Percentiles rank a stretch among this genome's conserved stretches.
phyloP scores from a whole-genome alignment of 2,113 vertebrate species.

The Eptesicus fuscus region DNA sequence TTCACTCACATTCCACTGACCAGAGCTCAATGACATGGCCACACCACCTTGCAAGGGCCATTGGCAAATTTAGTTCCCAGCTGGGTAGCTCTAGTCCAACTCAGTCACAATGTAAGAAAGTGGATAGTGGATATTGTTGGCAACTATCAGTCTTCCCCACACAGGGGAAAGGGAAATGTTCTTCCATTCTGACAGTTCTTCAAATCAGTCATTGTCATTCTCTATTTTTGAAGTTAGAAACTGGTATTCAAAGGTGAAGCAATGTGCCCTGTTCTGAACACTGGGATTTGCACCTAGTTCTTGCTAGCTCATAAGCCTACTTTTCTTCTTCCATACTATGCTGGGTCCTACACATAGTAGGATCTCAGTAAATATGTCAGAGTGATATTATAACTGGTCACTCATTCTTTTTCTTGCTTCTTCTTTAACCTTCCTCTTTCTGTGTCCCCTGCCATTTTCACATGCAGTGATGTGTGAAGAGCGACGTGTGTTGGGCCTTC shows the following conservation, averaged over 20 bases:
- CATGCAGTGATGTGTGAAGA: not conserved
- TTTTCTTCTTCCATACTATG: not conserved
- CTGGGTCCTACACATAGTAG: not conserved
- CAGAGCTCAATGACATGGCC: not conserved
- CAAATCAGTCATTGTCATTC: not conserved
- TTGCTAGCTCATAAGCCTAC: not conserved
- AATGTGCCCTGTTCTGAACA: not conserved
- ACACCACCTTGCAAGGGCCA: not conserved
- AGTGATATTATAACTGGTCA: not conserved
- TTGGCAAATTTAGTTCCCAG: not conserved
- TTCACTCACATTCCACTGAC: not conserved
- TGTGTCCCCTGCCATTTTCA: not conserved
- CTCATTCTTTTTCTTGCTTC: not conserved
- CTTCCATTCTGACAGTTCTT: not conserved
- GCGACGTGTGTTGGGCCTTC: not conserved
- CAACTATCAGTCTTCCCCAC: not conserved
- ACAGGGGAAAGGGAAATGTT: not conserved
- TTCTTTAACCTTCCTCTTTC: not conserved
- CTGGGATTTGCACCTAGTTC: fast-evolving
- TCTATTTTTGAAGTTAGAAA: not conserved
- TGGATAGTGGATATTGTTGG: not conserved
- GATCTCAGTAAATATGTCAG: not conserved
- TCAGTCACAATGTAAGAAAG: not conserved
- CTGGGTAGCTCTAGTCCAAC: not conserved
- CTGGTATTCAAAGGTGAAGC: not conserved